Conservation (phyloP, 2,113 vertebrate genomes). For the Plecotus auritus region DNA sequence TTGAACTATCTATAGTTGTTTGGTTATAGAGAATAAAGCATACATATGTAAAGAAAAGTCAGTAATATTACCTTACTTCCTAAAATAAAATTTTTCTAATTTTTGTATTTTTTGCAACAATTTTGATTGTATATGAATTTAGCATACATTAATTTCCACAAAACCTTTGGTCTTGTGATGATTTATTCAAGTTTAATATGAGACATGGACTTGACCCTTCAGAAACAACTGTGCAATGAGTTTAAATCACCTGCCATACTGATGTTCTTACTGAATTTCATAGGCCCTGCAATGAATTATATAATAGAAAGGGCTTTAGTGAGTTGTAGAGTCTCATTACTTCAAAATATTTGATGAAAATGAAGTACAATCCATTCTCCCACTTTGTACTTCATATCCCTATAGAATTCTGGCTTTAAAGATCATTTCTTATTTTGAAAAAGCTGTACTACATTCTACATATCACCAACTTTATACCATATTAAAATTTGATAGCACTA, state of each 20-base stretch:
- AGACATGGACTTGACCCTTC: not conserved
- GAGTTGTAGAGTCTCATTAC: not conserved
- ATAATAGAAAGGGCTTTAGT: not conserved
- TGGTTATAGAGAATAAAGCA: not conserved
- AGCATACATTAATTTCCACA: not conserved
- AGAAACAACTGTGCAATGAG: not conserved
- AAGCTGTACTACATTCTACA: not conserved
- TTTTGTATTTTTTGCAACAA: not conserved
- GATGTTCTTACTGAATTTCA: not conserved
- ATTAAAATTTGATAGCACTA: not conserved
- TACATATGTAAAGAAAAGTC: not conserved
- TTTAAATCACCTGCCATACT: not conserved
- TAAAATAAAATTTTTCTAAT: not conserved
- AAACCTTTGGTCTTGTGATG: not conserved
- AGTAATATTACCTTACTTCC: not conserved
- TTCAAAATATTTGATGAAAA: not conserved
- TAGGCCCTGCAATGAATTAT: not conserved
- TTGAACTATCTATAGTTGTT: not conserved
- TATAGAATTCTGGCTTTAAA: not conserved
- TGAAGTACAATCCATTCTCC: not conserved
- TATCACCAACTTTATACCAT: not conserved
- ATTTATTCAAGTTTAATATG: not conserved
- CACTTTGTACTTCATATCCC: not conserved
- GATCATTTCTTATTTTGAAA: constrained; percentile 14
- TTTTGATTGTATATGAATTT: not conserved